Evolutionary conservation across 92 coral and sea anemone species (phyloP).

Genomic region (Umimayanthus chanpuru): DNA sequence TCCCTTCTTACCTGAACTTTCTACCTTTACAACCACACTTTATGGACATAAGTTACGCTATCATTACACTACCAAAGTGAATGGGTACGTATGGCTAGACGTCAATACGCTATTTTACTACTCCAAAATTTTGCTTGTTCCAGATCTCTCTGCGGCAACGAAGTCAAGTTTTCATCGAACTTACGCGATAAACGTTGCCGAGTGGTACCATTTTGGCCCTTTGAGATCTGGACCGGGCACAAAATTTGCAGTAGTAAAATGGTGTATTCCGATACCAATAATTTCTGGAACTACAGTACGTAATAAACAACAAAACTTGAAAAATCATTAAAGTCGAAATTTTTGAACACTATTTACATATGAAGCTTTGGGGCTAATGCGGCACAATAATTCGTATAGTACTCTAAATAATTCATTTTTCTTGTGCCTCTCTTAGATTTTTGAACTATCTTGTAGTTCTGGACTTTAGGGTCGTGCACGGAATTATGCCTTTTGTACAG

Average conservation of each 20-base stretch:
- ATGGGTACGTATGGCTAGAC: neutral
- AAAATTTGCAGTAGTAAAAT: too few relatives aligned
- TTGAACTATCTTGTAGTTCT: slow-evolving; percentile 33
- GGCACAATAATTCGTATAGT: neutral
- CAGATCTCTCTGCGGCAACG: too few relatives aligned
- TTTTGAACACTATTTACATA: slow-evolving; percentile 33
- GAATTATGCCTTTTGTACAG: neutral
- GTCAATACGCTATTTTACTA: neutral
- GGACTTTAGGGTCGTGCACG: neutral
- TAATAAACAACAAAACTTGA: neutral
- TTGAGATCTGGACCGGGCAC: too few relatives aligned
- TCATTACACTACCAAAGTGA: neutral
- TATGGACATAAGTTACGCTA: neutral
- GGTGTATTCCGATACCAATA: neutral
- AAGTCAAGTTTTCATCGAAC: too few relatives aligned
- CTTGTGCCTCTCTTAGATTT: neutral
- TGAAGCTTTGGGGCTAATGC: slow-evolving; percentile 4
- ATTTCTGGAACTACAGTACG: neutral
- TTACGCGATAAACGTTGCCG: too few relatives aligned
- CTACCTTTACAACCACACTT: neutral
- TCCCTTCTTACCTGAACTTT: neutral
- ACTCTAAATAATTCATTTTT: neutral
- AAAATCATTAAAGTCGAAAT: neutral
- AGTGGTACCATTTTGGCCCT: too few relatives aligned
- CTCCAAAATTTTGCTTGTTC: too few relatives aligned